Evolutionary conservation across 30 jellyfish, hydroid and myxozoan species (phyloP), one percentile per base, ranked within the genome.

Genomic region (Catostylus mosaicus): DNA sequence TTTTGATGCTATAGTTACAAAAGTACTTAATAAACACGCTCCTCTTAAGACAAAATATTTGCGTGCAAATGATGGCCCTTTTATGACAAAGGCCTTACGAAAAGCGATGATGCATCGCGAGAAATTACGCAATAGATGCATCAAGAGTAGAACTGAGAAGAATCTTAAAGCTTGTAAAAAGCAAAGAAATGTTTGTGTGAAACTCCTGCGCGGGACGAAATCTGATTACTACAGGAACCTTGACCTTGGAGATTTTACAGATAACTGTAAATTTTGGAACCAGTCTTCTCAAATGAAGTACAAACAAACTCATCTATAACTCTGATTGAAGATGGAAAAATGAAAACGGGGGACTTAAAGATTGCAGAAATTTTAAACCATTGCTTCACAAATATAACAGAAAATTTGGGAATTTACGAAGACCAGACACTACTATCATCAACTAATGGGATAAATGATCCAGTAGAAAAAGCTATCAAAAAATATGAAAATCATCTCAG

Each of bases 171-270:
- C 71, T 19, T 72, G 20, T 47, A 47, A 47, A 76, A 54, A 9
- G 46, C 61, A 33, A 27, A 76, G 80, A 32, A 50, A 30, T 54
- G 5, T 5, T 29, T 76, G 88, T 34, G 61, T 76, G 48, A 76
- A 76, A 52, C 61, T 76, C 33, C 88, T 76, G 78, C 61, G 73
- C 76, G 54, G 34, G 63, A 52, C 88, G 30, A 76, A 76, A 54
- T 60, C 54, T 54, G 80, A 76, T 60, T 76, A 54, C 40, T 76
- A 52, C 24, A 43, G 72, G n/a, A 72, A 72, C 48, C 19, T 73
- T 46, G 47, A 73, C 85, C 76, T 73, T 46, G 85, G 47, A n/a
- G 36, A 47, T 23, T 48, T 27, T 31, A 32, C 14, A 31, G 73
- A 46, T 52, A 73, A 29, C 64, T 52, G 73, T 47, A 46, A 73